Evolutionary conservation across 2,888 invertebrate species (phyloP).

Genomic region (Zonitis immaculata): DNA sequence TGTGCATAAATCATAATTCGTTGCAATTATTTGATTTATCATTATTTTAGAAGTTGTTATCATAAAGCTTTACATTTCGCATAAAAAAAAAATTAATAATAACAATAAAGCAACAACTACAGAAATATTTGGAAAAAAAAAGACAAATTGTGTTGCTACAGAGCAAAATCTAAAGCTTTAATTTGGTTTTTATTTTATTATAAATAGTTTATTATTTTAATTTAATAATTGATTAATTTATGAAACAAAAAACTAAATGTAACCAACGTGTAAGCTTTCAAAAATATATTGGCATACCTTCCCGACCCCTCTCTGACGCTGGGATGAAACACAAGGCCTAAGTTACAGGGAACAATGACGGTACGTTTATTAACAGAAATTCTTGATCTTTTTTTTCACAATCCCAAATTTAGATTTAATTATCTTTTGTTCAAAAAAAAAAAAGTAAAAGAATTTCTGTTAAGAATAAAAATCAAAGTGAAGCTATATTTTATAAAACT

Average conservation of each 20-base stretch:
- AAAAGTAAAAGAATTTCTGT: neutral
- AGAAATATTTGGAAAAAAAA: neutral
- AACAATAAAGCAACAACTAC: neutral
- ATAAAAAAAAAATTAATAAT: conserved; percentile 3
- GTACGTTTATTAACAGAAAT: neutral
- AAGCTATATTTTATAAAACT: conserved; percentile 15
- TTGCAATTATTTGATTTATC: neutral
- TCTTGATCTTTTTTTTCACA: neutral
- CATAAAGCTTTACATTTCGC: conserved; percentile 20
- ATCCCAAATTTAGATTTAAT: neutral
- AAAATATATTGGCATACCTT: conserved; percentile 50
- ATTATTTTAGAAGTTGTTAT: neutral
- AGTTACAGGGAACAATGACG: conserved; percentile 38
- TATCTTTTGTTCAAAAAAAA: neutral
- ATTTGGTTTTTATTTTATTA: conserved; percentile 4
- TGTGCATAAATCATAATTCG: conserved; percentile 25
- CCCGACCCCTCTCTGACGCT: conserved; percentile 59
- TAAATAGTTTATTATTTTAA: conserved; percentile 7
- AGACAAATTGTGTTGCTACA: conserved; percentile 7
- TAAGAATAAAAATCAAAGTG: conserved; percentile 6
- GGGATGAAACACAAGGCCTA: conserved; percentile 54
- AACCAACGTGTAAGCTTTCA: conserved; percentile 38
- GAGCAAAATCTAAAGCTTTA: conserved; percentile 25
- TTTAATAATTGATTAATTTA: conserved; percentile 14
- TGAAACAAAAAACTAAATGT: conserved; percentile 16